Percentiles rank a stretch among this genome's conserved stretches.
These are phyloP conservation scores for Glaucidium brasilianum DNA, from an alignment of 2,113 vertebrate genomes.

Conservation along the genomic window DNA sequence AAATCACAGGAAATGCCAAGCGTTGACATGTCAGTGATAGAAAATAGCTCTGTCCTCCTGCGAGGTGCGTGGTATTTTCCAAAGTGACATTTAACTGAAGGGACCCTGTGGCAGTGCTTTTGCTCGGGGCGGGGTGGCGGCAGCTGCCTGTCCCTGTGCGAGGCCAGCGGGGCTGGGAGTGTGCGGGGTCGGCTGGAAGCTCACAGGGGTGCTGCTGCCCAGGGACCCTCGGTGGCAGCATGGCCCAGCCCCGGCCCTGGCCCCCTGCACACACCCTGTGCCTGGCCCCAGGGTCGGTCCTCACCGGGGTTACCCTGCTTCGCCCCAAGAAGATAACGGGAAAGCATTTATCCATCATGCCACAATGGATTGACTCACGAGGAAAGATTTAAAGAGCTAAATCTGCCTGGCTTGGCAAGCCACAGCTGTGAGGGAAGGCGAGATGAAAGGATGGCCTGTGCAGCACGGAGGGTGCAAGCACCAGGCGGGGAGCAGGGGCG, in stretches of 20 bases:
- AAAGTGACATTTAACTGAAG: background rate
- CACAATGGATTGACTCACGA: background rate
- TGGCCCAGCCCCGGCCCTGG: background rate
- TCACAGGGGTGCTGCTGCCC: background rate
- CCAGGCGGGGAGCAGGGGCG: background rate
- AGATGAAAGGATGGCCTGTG: background rate
- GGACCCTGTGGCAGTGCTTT: background rate
- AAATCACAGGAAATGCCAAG: conserved; percentile 13
- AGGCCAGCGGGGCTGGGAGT: background rate
- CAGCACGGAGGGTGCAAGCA: background rate
- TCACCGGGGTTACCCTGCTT: background rate
- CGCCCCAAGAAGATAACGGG: background rate
- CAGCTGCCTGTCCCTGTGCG: background rate
- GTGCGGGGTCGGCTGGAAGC: accelerated
- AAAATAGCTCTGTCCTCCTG: background rate
- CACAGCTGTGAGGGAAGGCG: background rate
- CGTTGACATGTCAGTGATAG: background rate
- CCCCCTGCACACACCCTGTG: accelerated
- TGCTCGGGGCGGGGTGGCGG: background rate
- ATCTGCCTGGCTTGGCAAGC: background rate
- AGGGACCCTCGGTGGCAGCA: background rate
- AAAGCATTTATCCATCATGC: background rate
- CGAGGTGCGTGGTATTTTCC: background rate
- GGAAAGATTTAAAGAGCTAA: background rate
- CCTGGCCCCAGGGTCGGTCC: background rate